A percentile compares a stretch with the other conserved stretches of the same genome.
These are phyloP conservation scores for Cryptocheilus praepositus DNA, from an alignment of 2,888 invertebrate genomes.

Conservation along the genomic window DNA sequence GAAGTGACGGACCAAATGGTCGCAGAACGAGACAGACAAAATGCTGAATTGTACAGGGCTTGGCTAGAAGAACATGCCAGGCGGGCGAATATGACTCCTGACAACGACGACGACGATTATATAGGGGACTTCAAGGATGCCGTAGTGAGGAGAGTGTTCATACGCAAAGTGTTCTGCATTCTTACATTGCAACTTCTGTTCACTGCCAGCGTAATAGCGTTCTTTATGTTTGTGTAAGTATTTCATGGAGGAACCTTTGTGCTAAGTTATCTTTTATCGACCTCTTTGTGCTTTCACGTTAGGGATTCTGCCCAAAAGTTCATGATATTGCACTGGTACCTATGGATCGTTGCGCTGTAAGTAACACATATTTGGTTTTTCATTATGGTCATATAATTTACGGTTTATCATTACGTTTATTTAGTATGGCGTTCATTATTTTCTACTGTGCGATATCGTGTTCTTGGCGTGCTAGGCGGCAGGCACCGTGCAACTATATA, in stretches of 20 bases:
- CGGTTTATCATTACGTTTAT: constrained; percentile 13
- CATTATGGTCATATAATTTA: too few relatives aligned
- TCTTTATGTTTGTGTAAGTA: constrained; percentile 73
- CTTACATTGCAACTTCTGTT: constrained; percentile 76
- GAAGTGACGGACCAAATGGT: constrained; percentile 68
- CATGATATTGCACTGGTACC: constrained; percentile 58
- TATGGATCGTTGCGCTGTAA: constrained; percentile 64
- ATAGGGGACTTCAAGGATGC: constrained; percentile 60
- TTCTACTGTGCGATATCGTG: constrained; percentile 76
- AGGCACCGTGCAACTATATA: constrained; percentile 75
- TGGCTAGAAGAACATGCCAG: constrained; percentile 60
- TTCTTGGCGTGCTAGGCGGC: constrained; percentile 75
- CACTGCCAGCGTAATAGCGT: constrained; percentile 74
- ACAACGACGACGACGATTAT: constrained; percentile 45
- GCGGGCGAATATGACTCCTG: constrained; percentile 30
- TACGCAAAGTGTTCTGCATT: constrained; percentile 78
- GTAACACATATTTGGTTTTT: constrained; percentile 49
- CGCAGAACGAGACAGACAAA: constrained; percentile 59
- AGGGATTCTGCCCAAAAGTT: constrained; percentile 46
- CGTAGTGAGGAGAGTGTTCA: constrained; percentile 66
- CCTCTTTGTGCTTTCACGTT: too few relatives aligned
- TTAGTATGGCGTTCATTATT: constrained; percentile 54
- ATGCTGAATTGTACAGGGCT: constrained; percentile 59
- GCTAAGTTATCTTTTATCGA: neutral
- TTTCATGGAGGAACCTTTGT: constrained; percentile 7